A percentile compares a stretch with the other conserved stretches of the same genome.
Conservation (phyloP, 2,888 invertebrate species). For the Dichetophora obliterata region DNA sequence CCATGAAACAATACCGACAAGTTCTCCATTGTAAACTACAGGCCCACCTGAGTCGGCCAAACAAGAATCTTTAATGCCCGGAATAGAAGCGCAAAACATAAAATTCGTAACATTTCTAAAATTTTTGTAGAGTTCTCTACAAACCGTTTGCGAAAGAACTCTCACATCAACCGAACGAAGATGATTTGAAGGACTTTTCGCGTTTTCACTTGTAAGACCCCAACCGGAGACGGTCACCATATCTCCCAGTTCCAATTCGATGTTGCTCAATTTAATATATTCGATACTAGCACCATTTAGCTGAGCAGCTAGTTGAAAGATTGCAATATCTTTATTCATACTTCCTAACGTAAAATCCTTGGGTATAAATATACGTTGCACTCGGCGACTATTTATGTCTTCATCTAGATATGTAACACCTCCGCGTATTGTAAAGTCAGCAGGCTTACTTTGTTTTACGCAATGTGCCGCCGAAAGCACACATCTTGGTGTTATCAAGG, state of each 20-base stretch:
- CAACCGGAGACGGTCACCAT: slow-evolving; percentile 59
- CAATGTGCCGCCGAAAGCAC: slow-evolving; percentile 65
- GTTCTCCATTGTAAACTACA: slow-evolving; percentile 55
- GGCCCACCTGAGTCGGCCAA: slow-evolving; percentile 67
- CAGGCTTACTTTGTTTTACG: slow-evolving; percentile 43
- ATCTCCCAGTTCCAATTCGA: slow-evolving; percentile 47
- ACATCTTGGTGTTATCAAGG: slow-evolving; percentile 58
- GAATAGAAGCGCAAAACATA: slow-evolving; percentile 60
- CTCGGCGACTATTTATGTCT: slow-evolving; percentile 49
- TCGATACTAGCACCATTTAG: slow-evolving; percentile 49
- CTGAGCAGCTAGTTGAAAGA: slow-evolving; percentile 54
- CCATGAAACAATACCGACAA: slow-evolving; percentile 79
- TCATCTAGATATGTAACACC: slow-evolving; percentile 58
- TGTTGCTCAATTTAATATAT: slow-evolving; percentile 50
- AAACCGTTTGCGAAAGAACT: slow-evolving; percentile 51
- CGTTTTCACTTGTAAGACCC: slow-evolving; percentile 55
- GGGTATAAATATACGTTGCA: slow-evolving; percentile 52
- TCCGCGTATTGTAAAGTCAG: slow-evolving; percentile 56
- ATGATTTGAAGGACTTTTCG: slow-evolving; percentile 53
- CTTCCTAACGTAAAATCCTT: slow-evolving; percentile 50
- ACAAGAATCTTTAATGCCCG: slow-evolving; percentile 62
- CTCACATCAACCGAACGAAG: slow-evolving; percentile 57
- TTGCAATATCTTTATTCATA: slow-evolving; percentile 59
- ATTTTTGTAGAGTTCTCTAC: slow-evolving; percentile 51
- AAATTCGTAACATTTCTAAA: slow-evolving; percentile 55